Evolutionary conservation across 2,888 invertebrate genomes (phyloP), one percentile per base, ranked within the genome.

Genomic region (Cosmia pyralina): DNA sequence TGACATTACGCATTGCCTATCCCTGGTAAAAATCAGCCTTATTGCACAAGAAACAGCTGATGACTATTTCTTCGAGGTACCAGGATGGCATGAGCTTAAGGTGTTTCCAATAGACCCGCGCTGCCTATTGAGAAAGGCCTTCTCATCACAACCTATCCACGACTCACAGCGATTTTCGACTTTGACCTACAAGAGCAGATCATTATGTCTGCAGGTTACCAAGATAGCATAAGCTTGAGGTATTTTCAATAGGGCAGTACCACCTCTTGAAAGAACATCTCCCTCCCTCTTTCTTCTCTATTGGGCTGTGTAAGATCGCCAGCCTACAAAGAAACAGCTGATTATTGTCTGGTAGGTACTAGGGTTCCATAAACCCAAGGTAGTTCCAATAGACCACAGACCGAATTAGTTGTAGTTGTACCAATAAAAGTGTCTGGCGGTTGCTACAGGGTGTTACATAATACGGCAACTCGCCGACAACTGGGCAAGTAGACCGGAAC

Each of bases 391-490:
- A 78, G 55, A 79, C 71, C 76, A 62, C 73, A 77, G 48, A 57
- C 60, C 48, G 72, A 82, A 81, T 84, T 78, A 83, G 70, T 86
- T 74, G 75, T 75, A 86, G 87, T 85, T 84, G 85, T 87, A 89
- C 87, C 85, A 90, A 87, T 89, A 87, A 87, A 88, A 87, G 84
- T 85, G 82, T 87, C 86, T 86, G 72, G 87, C 72, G 85, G 80
- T 93, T 92, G 90, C 91, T 92, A 93, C 93, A 93, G 93, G 93
- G 92, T 92, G 93, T 95, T 95, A 93, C 93, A 92, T 94, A 94
- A 94, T 87, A 80, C 89, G 81, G 89, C 90, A 86, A 87, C 89
- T 87, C 77, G 79, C 86, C 87, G 90, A 90, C 92, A 92, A 92
- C 90, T 85, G 84, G 87, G 81, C 90, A 95, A 95, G 89, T 94